Evolutionary conservation across 2,888 invertebrate genomes (phyloP).

Genomic region (Eupithecia inturbata): DNA sequence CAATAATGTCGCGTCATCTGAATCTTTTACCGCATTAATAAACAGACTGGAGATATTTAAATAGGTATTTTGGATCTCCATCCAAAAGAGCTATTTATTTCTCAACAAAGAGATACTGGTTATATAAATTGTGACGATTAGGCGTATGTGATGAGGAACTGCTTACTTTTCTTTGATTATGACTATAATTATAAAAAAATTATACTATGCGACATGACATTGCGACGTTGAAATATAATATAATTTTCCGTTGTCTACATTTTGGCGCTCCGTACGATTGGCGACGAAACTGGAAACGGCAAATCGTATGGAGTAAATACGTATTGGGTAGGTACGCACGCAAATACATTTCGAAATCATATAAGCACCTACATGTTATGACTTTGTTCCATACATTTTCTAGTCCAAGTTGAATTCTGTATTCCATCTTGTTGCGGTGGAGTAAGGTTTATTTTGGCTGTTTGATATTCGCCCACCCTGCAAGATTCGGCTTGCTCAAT

Average conservation of each 20-base stretch:
- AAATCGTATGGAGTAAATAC: background rate
- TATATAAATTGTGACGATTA: background rate
- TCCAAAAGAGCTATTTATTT: background rate
- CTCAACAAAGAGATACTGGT: background rate
- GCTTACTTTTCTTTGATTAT: background rate
- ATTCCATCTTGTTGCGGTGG: constrained; percentile 11
- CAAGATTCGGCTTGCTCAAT: constrained; percentile 70
- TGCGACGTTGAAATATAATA: background rate
- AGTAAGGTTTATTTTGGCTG: constrained; percentile 30
- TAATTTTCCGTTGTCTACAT: background rate
- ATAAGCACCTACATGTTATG: background rate
- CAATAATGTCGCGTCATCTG: constrained; percentile 13
- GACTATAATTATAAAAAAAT: background rate
- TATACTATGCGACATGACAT: background rate
- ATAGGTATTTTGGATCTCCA: background rate
- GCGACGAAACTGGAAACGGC: background rate
- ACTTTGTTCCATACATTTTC: constrained; percentile 5
- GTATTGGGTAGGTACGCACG: background rate
- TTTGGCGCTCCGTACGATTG: background rate
- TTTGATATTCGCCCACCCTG: constrained; percentile 68
- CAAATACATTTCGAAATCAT: background rate
- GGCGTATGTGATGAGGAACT: background rate
- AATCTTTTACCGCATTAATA: constrained; percentile 8
- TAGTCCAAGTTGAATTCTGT: background rate
- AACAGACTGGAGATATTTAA: constrained; percentile 4